A percentile compares a stretch with the other conserved stretches of the same genome.
Evolutionary conservation across 2,888 invertebrate species (phyloP).

Genomic region (Apotomis turbidana): DNA sequence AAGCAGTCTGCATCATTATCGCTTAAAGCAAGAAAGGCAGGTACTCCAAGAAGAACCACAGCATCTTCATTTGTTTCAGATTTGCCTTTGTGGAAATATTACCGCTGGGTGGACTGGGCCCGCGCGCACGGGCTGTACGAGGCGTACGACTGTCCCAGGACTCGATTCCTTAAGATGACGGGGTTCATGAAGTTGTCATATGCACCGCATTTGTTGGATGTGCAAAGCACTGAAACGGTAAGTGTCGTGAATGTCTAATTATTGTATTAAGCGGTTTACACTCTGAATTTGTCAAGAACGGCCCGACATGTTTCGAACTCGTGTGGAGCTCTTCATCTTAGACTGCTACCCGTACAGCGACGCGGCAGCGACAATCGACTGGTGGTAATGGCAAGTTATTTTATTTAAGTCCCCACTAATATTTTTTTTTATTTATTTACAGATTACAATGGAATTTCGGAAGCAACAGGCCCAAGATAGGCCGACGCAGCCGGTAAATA

Average conservation of each 20-base stretch:
- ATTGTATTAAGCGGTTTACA: too few species aligned
- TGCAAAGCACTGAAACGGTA: conserved; percentile 74
- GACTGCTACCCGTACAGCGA: too few species aligned
- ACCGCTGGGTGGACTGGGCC: conserved; percentile 78
- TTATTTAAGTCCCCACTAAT: too few species aligned
- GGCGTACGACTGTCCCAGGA: conserved; percentile 70
- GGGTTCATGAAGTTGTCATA: conserved; percentile 72
- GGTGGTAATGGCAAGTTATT: too few species aligned
- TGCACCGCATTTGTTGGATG: conserved; percentile 71
- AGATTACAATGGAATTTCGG: conserved; percentile 64
- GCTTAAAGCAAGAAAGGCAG: too few species aligned
- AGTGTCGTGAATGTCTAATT: background rate
- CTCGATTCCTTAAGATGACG: conserved; percentile 66
- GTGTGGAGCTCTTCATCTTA: too few species aligned
- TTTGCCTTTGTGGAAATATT: conserved; percentile 70
- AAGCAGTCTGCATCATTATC: too few species aligned
- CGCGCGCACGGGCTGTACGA: conserved; percentile 68
- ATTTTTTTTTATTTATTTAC: conserved; percentile 43
- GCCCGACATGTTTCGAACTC: too few species aligned
- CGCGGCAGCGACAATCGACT: too few species aligned
- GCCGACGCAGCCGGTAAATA: conserved; percentile 49
- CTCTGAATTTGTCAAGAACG: too few species aligned
- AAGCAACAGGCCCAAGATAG: conserved; percentile 59
- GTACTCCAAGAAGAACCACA: too few species aligned
- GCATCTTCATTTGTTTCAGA: conserved; percentile 53